Conservation (phyloP, 2,797 vertebrate genomes). For the Enteromius mattozi region DNA sequence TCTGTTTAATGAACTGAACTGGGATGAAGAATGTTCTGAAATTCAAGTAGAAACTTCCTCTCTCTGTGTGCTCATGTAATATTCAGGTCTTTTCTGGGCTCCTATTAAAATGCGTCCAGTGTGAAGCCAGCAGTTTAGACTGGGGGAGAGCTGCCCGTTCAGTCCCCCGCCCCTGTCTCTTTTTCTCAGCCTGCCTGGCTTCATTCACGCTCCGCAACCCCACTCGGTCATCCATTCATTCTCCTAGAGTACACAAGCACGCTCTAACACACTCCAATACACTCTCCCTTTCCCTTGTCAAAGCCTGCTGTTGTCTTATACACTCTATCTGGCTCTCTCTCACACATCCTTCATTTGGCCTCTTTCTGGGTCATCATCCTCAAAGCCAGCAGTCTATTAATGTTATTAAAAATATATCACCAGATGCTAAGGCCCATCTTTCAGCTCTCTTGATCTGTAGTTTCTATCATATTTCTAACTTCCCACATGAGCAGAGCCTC, state of each 20-base stretch:
- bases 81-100: slow-evolving; percentile 33
- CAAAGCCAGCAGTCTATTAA: slow-evolving; percentile 67
- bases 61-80: slow-evolving; percentile 39
- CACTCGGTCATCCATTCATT: slow-evolving; percentile 55
- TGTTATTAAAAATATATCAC: slow-evolving; percentile 64
- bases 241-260: slow-evolving; percentile 40
- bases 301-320: slow-evolving; percentile 15
- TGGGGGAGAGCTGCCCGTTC: slow-evolving; percentile 14
- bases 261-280: slow-evolving; percentile 44
- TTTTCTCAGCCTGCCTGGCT: slow-evolving; percentile 15
- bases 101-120: slow-evolving; percentile 47
- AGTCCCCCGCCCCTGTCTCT: not conserved
- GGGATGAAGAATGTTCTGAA: slow-evolving; percentile 15
- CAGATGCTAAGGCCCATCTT: slow-evolving; percentile 45
- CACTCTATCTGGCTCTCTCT: not conserved
- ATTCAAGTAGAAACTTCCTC: slow-evolving; percentile 3
- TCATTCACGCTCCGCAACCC: slow-evolving; percentile 55
- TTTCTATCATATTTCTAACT: slow-evolving; percentile 28
- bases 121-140: slow-evolving; percentile 37
- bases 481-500: slow-evolving; percentile 51
- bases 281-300: slow-evolving; percentile 24
- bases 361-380: slow-evolving; percentile 72
- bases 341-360: slow-evolving; percentile 56
- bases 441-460: slow-evolving; percentile 27
- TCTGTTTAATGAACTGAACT: slow-evolving; percentile 38